These are phyloP conservation scores for Teleopsis dalmanni DNA, from an alignment of 1,140 invertebrate species.

Conservation along the genomic window DNA sequence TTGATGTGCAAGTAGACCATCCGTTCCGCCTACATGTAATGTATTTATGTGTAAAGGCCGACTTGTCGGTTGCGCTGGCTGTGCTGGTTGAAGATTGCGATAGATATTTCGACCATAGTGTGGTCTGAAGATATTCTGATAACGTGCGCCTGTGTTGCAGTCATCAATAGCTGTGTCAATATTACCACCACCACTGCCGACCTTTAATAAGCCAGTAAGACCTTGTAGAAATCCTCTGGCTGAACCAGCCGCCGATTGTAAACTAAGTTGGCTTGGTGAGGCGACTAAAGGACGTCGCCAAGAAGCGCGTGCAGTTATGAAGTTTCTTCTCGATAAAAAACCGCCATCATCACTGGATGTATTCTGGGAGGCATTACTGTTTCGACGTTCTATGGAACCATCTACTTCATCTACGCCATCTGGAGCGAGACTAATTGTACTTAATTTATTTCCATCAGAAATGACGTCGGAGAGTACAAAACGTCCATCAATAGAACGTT, in stretches of 20 bases:
- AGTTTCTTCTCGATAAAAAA: slow-evolving; percentile 54
- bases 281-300: slow-evolving; percentile 60
- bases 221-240: slow-evolving; percentile 33
- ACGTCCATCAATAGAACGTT: slow-evolving; percentile 62
- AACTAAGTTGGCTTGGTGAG: slow-evolving; percentile 59
- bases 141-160: slow-evolving; percentile 24
- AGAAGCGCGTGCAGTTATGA: slow-evolving; percentile 50
- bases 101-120: slow-evolving; percentile 34
- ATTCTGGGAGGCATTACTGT: slow-evolving; percentile 55
- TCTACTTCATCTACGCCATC: slow-evolving; percentile 28
- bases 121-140: slow-evolving; percentile 30
- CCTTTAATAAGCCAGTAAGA: slow-evolving; percentile 29
- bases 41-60: slow-evolving; percentile 39
- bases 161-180: slow-evolving; percentile 1
- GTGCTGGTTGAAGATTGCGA: slow-evolving; percentile 17
- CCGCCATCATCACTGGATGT: slow-evolving; percentile 77
- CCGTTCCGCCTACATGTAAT: slow-evolving; percentile 18
- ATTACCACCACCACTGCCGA: slow-evolving; percentile 8
- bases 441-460: not conserved
- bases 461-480: slow-evolving; percentile 54
- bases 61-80: slow-evolving; percentile 15
- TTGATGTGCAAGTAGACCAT: not conserved
- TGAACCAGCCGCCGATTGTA: slow-evolving; percentile 47
- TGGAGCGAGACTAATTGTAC: slow-evolving; percentile 7
- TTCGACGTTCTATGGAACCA: slow-evolving; percentile 48